Percentiles rank a stretch among this genome's conserved stretches.
Conservation (phyloP, 35 echinoderm and acorn worm species). For the Eucidaris tribuloides region DNA sequence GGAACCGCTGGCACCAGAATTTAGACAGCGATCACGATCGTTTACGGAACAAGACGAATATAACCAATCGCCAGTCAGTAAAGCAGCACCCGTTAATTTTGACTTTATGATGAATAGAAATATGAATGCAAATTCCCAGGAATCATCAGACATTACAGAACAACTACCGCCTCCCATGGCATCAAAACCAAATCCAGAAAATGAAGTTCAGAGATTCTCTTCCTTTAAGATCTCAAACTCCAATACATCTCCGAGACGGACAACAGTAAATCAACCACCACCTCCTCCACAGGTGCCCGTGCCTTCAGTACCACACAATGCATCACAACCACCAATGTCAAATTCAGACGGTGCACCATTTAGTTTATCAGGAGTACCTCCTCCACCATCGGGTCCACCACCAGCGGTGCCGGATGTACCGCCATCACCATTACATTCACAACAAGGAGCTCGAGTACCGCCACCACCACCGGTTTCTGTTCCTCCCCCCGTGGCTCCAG, state of each 20-base stretch:
- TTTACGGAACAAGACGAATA: constrained; percentile 90
- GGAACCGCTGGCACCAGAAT: constrained; percentile 54
- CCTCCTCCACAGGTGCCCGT: not conserved
- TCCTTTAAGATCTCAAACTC: constrained; percentile 8
- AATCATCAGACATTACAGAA: not conserved
- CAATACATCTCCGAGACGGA: not conserved
- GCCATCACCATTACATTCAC: not conserved
- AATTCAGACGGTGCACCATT: not conserved
- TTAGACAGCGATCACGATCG: constrained; percentile 37
- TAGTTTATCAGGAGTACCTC: constrained; percentile 9
- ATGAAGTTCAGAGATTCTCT: not conserved
- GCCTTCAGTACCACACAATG: not conserved
- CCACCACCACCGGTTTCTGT: constrained; percentile 10
- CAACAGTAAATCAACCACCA: not conserved
- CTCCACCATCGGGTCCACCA: constrained; percentile 25
- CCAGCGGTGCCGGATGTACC: constrained; percentile 19
- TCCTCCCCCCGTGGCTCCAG: not conserved
- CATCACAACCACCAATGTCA: not conserved
- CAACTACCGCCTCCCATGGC: not conserved
- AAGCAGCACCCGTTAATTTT: constrained; percentile 57
- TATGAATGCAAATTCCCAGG: constrained; percentile 29
- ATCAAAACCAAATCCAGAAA: not conserved
- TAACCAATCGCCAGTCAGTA: constrained; percentile 86
- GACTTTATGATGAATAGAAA: constrained; percentile 19
- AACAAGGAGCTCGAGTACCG: constrained; percentile 1